Conservation (phyloP, 2,888 invertebrate genomes). For the Orgyia antiqua region DNA sequence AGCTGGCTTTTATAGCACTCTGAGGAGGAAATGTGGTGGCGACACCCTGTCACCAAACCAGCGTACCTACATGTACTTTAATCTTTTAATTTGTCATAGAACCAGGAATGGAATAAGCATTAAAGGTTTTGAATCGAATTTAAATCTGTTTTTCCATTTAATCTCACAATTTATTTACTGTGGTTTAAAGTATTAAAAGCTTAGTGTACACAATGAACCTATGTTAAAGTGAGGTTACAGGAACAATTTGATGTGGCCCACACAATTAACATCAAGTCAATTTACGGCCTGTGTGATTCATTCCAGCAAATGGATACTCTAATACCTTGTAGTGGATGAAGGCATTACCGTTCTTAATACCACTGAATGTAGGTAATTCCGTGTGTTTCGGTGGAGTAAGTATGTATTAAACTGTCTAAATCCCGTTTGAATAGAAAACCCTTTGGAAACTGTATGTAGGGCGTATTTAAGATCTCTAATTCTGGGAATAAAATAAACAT, state of each 20-base stretch:
- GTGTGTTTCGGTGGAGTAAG: background rate
- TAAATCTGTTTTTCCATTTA: no score
- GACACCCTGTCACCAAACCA: no score
- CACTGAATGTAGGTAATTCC: slow-evolving; percentile 4
- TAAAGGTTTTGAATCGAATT: no score
- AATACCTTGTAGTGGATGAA: slow-evolving; percentile 4
- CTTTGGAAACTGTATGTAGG: no score
- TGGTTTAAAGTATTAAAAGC: background rate
- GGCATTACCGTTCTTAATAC: slow-evolving; percentile 7
- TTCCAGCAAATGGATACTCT: slow-evolving; percentile 11
- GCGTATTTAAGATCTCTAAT: no score
- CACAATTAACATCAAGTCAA: slow-evolving; percentile 26
- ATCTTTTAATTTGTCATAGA: no score
- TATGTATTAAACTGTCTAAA: background rate
- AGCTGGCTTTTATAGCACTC: no score
- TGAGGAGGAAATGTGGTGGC: no score
- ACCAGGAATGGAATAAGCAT: no score
- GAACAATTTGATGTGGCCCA: slow-evolving; percentile 31
- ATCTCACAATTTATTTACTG: no score
- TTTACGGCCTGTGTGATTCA: slow-evolving; percentile 20
- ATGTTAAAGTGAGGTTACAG: slow-evolving; percentile 18
- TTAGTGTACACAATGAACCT: background rate
- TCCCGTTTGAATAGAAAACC: background rate
- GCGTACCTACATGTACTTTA: no score
- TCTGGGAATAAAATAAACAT: no score